Base-by-base conservation (phyloP, 2,797 vertebrate genomes). In the Thalassophryne amazonica region DNA sequence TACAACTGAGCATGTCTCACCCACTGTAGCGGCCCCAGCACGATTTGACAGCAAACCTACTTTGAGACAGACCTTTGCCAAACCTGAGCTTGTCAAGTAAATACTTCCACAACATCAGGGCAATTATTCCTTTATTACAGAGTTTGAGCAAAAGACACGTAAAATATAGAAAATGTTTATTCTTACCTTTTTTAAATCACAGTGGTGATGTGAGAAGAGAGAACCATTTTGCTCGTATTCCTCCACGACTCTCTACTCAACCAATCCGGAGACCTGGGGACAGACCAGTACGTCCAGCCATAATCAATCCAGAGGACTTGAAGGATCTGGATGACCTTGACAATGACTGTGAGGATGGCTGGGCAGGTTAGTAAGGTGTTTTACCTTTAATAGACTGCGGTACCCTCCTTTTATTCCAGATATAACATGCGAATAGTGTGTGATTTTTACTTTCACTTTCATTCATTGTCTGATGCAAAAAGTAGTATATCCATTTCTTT, bases 251-350 rank as follows among this genome's bases (percentile, higher is more conserved):
- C 12, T 73, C 81, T 12, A 86, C 89, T 33, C 94, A 95, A 22
- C 95, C 94, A 0, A 73, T 93, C 39, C 89, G 95, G 27, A 92
- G 93, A 51, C 94, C 90, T 15, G 69, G 88, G 5, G 95, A 96
- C 21, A 83, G 93, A 27, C 89, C 87, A 0, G 89, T 88, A 0
- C 90, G 97, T 5, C 93, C 97, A 38, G 94, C 97, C 54, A 97
- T 99, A 48, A 93, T 99, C 78, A 98, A 98, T 2, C 94, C 96
- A 0, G 97, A 99, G 27, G 96, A 98, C 76, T 85, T 99, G 29
- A 98, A 96, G 73, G 97, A 96, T 59, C 87, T 99, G 31, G 97
- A 99, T 53, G 97, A 99, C 8, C 91, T 99, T 36, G 97, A 99
- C 72, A 93, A 91, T 0, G 96, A 99, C 18, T 93, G 92, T 0